Evolutionary conservation across 2,797 vertebrate genomes (phyloP), one percentile per base, ranked within the genome.

Genomic region (Argentina silus): DNA sequence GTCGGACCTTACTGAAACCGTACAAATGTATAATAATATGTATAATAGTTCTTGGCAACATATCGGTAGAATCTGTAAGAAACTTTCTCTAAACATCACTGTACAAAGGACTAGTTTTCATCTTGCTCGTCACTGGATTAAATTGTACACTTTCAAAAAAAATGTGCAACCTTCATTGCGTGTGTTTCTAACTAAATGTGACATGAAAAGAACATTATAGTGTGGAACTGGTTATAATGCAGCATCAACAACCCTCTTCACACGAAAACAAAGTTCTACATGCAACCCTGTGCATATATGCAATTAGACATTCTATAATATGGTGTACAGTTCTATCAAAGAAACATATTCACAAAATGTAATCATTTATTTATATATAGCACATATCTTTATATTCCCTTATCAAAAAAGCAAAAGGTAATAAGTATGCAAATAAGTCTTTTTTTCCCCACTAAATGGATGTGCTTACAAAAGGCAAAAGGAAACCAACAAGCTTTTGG

Each of bases 171-270:
- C 68, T 89, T 89, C 56, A 79, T 73, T 66, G 83, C 88, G 88
- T 90, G 89, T 74, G 27, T 82, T 86, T 92, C 90, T 91, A 36
- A 92, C 91, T 91, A 88, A 86, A 86, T 89, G 84, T 78, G 84
- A 90, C 84, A 91, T 85, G 78, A 82, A 88, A 86, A 85, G 74
- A 72, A 86, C 82, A 87, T 82, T 55, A 86, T 78, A 80, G 78
- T 84, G 76, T 78, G 27, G 27, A 36, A 36, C 27, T 36, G 27
- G 27, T 36, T 36, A 36, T 36, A 36, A 36, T 36, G 27, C 27
- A 36, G 42, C 21, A 84, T 81, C 67, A 78, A 78, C 50, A 85
- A 70, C 69, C 82, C 56, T 78, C 74, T 73, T 82, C 85, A 87
- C 82, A 87, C 78, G 68, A 78, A 81, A 87, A 19, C 2, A 21